Base-by-base conservation (phyloP, 2,113 vertebrate genomes). In the Hemichromis elongatus region DNA sequence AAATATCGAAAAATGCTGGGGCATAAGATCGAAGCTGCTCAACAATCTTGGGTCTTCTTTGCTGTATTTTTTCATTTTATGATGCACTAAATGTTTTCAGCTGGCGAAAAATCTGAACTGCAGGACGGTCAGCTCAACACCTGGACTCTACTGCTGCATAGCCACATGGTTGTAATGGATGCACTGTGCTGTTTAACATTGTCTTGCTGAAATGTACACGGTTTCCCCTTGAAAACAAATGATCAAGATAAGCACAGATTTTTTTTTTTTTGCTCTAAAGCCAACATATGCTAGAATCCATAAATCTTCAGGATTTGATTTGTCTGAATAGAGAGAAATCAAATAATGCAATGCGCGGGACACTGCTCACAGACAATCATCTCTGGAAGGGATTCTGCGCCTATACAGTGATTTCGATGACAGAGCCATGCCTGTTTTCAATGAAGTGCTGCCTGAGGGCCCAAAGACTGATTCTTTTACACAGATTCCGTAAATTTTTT, bases 131-230 rank as follows among this genome's bases (percentile, higher is more conserved):
- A 68, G 61, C 3, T 68, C 14, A 68, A 63, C 59, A 63, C 59
- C 59, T 35, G 59, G 59, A 63, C 59, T 61, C 57, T n/a, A n/a
- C 59, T 12, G n/a, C 30, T 61, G 57, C 18, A 63, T 0, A 63
- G 35, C n/a, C 19, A 40, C 1, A 0, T 37, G n/a, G 61, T 37
- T 66, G 35, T 66, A n/a, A 5, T 24, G n/a, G 61, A 66, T 66
- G 61, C 11, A 66, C 18, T 37, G 0, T 66, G n/a, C n/a, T 21
- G 61, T 66, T 66, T 40, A 24, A 37, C 35, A 40, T 2, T 24
- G 35, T 40, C 61, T 66, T 66, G 61, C 61, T 40, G 33, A 40
- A 66, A 40, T 66, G 4, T 37, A 8, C 19, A 66, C 21, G 19
- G 19, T 0, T 40, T 66, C 40, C 7, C 19, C 35, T 21, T 13